phyloP scores from a whole-genome alignment of 2,797 vertebrate genomes.

The Cyprinella venusta region DNA sequence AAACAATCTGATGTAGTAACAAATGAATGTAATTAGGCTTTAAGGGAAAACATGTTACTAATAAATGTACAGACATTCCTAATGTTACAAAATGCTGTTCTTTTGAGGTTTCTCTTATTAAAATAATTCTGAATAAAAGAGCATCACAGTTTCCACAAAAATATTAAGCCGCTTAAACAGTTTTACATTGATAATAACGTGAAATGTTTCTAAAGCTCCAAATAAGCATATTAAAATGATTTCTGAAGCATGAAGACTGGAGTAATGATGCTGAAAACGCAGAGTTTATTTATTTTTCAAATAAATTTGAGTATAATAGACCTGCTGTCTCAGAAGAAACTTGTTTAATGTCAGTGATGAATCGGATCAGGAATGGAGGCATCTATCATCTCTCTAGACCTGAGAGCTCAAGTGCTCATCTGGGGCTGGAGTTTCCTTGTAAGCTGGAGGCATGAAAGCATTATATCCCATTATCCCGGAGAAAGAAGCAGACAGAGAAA shows the following conservation, averaged over 20 bases:
- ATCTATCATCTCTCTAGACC: conserved; percentile 15
- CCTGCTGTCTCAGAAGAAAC: neutral
- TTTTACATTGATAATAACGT: too few species aligned
- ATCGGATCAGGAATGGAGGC: neutral
- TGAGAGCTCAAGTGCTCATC: conserved; percentile 8
- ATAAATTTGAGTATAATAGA: neutral
- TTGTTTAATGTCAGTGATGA: conserved; percentile 35
- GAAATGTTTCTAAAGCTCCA: neutral
- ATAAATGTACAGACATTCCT: too few species aligned
- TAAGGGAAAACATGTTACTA: too few species aligned
- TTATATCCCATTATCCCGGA: conserved; percentile 16
- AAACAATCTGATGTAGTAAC: neutral
- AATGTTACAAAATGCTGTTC: too few species aligned
- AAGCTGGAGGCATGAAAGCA: conserved; percentile 15
- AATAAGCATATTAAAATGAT: neutral
- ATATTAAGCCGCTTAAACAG: neutral
- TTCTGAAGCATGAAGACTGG: neutral
- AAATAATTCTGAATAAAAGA: too few species aligned
- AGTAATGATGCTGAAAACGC: neutral
- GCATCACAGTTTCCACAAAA: neutral
- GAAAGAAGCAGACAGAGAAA: conserved; percentile 7
- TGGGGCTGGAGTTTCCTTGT: neutral
- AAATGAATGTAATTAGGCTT: too few species aligned
- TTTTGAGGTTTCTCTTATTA: too few species aligned
- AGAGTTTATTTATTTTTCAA: neutral